phyloP scores from a whole-genome alignment of 2,113 vertebrate species.

The Festucalex cinctus region DNA sequence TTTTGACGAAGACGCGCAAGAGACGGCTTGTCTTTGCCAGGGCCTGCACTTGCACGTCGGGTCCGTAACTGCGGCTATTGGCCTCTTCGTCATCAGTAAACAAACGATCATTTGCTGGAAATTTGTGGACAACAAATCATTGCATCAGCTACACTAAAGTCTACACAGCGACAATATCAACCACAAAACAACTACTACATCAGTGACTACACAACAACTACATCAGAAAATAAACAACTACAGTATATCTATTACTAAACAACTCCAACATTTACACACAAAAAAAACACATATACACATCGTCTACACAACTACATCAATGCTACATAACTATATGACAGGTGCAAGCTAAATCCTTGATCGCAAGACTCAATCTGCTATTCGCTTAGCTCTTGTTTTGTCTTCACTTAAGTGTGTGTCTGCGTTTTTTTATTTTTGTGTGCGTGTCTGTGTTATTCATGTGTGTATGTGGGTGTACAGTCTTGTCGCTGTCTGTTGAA shows the following conservation, averaged over 20 bases:
- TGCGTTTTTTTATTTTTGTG: too few relatives aligned
- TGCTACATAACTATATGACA: too few relatives aligned
- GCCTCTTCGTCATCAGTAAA: neutral
- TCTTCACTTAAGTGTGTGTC: neutral
- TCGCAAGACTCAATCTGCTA: slow-evolving; percentile 38
- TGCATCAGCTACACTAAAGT: too few relatives aligned
- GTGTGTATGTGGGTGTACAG: neutral
- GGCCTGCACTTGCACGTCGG: slow-evolving; percentile 29
- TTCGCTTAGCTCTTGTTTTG: neutral
- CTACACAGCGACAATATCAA: too few relatives aligned
- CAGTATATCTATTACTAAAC: too few relatives aligned
- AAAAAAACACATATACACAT: too few relatives aligned
- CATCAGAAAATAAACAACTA: too few relatives aligned
- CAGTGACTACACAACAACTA: too few relatives aligned
- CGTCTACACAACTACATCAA: too few relatives aligned
- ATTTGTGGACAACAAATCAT: too few relatives aligned
- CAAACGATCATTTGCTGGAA: neutral
- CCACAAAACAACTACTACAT: too few relatives aligned
- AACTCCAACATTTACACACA: too few relatives aligned
- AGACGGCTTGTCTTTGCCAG: slow-evolving; percentile 41
- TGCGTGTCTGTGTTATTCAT: neutral
- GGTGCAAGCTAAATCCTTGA: neutral
- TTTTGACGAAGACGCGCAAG: slow-evolving; percentile 28
- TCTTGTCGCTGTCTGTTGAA: neutral
- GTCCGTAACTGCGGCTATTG: neutral